Evolutionary conservation across 2,113 vertebrate species (phyloP).

Genomic region (Pachyramphus minor): DNA sequence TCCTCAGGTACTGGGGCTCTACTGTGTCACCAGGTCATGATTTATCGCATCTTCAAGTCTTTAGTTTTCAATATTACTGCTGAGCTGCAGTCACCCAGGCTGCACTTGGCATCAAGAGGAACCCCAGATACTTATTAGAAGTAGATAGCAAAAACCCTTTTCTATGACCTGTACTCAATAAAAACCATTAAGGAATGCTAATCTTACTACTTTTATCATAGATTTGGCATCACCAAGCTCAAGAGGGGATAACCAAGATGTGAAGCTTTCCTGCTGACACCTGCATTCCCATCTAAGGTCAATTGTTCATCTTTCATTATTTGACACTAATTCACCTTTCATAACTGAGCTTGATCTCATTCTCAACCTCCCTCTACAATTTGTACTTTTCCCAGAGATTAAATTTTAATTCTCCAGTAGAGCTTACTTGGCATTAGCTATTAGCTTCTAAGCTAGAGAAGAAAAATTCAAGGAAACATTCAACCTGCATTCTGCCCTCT

Average conservation of each 20-base stretch:
- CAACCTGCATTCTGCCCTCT: neutral
- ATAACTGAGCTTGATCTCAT: neutral
- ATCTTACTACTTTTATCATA: neutral
- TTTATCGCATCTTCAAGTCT: neutral
- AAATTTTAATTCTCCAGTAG: neutral
- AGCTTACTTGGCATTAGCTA: neutral
- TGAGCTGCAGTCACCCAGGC: neutral
- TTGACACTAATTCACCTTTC: neutral
- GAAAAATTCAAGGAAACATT: neutral
- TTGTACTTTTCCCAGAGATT: neutral
- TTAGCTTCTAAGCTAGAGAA: neutral
- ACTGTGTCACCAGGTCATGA: neutral
- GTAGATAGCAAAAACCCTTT: neutral
- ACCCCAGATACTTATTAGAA: neutral
- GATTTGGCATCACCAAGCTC: neutral
- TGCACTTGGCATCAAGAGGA: neutral
- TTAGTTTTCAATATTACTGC: neutral
- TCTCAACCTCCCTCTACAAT: neutral
- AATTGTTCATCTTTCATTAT: neutral
- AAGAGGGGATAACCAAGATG: rapidly evolving
- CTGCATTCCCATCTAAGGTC: rapidly evolving
- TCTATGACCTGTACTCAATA: neutral
- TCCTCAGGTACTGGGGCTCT: neutral
- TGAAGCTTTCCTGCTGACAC: neutral
- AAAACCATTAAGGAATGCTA: neutral